Evolutionary conservation across 2,113 vertebrate species (phyloP).

Genomic region (Nipponia nippon): DNA sequence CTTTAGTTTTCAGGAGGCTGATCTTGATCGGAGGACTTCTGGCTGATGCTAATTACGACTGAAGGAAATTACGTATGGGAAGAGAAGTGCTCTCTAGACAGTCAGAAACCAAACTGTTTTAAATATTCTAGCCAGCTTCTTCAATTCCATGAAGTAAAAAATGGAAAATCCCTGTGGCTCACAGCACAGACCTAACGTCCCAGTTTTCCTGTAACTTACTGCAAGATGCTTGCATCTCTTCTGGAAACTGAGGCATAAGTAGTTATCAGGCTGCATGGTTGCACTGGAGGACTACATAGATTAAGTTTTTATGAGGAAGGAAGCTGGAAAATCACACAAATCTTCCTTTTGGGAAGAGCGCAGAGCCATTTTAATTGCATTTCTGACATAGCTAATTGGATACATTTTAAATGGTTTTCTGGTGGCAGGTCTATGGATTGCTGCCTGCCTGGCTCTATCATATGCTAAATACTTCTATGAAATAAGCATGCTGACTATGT

Average conservation of each 20-base stretch:
- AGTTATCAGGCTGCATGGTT: neutral
- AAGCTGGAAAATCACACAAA: neutral
- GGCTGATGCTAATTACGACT: neutral
- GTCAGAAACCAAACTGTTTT: neutral
- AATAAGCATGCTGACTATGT: neutral
- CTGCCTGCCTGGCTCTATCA: neutral
- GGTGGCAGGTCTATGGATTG: neutral
- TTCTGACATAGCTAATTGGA: neutral
- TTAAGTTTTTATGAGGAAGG: neutral
- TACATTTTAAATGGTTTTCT: neutral
- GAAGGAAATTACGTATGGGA: neutral
- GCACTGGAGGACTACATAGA: neutral
- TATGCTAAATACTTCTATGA: neutral
- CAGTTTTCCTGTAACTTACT: neutral
- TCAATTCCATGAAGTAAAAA: neutral
- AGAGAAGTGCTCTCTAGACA: neutral
- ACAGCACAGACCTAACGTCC: neutral
- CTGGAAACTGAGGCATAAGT: neutral
- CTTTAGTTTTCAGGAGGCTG: neutral
- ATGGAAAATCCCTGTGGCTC: neutral
- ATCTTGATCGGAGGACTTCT: neutral
- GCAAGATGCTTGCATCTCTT: neutral
- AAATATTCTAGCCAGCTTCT: neutral
- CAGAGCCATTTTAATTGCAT: neutral
- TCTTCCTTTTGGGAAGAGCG: neutral